Evolutionary conservation across 2,888 invertebrate genomes (phyloP), one percentile per base, ranked within the genome.

Genomic region (Dryocosmus kuriphilus): DNA sequence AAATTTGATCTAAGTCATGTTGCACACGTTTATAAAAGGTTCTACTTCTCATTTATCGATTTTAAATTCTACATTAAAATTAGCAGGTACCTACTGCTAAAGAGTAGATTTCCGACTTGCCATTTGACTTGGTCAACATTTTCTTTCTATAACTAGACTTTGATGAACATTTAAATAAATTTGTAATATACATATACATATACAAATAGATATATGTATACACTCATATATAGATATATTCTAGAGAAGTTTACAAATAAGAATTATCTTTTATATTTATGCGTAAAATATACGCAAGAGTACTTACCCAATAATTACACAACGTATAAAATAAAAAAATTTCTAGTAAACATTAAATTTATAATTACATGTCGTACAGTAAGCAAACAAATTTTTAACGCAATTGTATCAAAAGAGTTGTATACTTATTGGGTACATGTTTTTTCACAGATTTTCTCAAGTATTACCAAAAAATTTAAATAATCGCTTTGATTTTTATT

Each of bases 201-300:
- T 24, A 65, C 24, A 65, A 65, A 41, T 65, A 65, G 67, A 11
- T 67, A 67, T 67, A 67, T 67, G 41, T 67, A 67, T 67, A 67
- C 67, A 67, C 41, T 38, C 51, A n/a, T 41, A 14, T 51, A 51
- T 51, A n/a, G n/a, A 51, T 27, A 63, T 63, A 67, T 67, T 67
- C 41, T 67, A 65, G 46, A 41, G 27, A 46, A 27, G 27, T 67
- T 67, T 67, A 67, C 67, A 46, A 24, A 38, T 38, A 38, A 67
- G 41, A 27, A 41, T 22, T 4, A 62, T 62, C 19, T 30, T 62
- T 65, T 35, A 65, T 65, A 62, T 38, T 35, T 24, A 65, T 65
- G 65, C 65, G 24, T 38, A 65, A 19, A 41, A 67, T 46, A 19
- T 19, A 46, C 61, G 32, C 19, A 41, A 46, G 46, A 67, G 67